phyloP scores from a whole-genome alignment of 2,113 vertebrate species.

The Procapra przewalskii region DNA sequence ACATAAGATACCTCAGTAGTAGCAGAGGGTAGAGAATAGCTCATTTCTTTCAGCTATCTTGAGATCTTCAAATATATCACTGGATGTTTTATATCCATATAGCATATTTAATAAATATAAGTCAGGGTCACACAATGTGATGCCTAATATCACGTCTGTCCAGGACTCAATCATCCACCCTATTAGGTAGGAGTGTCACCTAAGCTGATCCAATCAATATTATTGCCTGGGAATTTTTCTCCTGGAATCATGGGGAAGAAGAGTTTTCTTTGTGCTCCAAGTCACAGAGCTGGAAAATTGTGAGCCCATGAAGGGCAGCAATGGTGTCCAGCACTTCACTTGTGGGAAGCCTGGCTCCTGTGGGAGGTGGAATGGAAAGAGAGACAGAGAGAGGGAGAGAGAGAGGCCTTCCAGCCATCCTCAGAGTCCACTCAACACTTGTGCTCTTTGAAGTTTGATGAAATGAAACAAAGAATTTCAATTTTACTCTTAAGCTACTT shows the following conservation, averaged over 20 bases:
- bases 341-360: background rate
- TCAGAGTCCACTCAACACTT: background rate
- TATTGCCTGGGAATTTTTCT: background rate
- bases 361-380: rapidly evolving
- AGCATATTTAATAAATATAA: background rate
- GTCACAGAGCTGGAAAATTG: background rate
- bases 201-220: background rate
- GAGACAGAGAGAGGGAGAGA: background rate
- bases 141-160: background rate
- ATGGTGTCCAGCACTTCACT: rapidly evolving
- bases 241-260: background rate
- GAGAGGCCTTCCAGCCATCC: background rate
- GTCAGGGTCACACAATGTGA: too few relatives aligned
- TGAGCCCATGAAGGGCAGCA: background rate
- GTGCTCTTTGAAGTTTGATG: background rate
- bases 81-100: background rate
- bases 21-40: background rate
- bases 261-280: background rate
- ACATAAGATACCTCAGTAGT: background rate
- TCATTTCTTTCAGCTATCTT: background rate
- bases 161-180: background rate
- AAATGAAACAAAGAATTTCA: background rate
- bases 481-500: background rate
- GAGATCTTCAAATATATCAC: background rate
- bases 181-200: background rate